Evolutionary conservation across 1,140 invertebrate genomes (phyloP), one percentile per base, ranked within the genome.

Genomic region (Calycopis cecrops): DNA sequence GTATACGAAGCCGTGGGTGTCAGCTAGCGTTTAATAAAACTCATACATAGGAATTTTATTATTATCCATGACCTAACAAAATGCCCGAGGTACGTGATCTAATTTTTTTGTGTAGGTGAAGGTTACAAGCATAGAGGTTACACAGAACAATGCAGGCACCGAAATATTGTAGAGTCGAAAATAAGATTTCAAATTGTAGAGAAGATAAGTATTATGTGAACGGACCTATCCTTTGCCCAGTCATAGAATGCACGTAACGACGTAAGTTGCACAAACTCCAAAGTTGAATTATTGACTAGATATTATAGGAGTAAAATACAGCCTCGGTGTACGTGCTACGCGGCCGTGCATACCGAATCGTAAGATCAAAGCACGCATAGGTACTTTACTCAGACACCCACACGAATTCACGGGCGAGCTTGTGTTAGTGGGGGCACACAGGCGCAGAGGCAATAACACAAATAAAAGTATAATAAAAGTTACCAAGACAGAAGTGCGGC

Each of bases 291-390:
- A 86, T 86, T 83, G 80, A 78, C 71, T 82, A 76, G 73, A 76
- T 77, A 84, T 82, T 79, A 79, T 80, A 83, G 76, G 73, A 79
- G 75, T 83, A 78, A 85, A 82, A 78, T 78, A 85, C 76, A 80
- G 79, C 63, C 67, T 69, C 69, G 72, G 69, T 69, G 72, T 82
- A 82, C 78, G 81, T 82, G 81, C 71, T 67, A 74, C 67, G 75
- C 79, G 76, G 71, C 79, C 79, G 77, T 82, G 82, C 79, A 86
- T 86, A 84, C 83, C 83, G 74, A 86, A 86, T 86, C 80, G 74
- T 84, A 86, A 84, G 83, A 86, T 86, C 80, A 83, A 84, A 86
- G 80, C 83, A 86, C 80, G 80, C 80, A 80, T 84, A 79, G 78
- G 76, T 84, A 83, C 80, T 73, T 76, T 74, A 84, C 67, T 72